phyloP scores from a whole-genome alignment of 2,888 invertebrate species.

The Pseudococcus jackbeardsleyi region DNA sequence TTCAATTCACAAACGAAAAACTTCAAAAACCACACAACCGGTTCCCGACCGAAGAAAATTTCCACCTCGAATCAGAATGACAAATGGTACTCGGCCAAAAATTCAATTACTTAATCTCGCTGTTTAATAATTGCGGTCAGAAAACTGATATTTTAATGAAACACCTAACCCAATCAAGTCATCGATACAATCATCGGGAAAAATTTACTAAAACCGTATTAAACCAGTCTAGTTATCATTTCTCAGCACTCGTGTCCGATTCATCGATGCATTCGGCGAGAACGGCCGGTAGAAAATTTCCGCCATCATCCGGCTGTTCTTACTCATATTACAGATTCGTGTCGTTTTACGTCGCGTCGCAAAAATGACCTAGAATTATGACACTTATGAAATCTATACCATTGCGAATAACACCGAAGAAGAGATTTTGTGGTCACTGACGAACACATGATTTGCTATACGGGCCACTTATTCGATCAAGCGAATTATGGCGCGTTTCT shows the following conservation, averaged over 20 bases:
- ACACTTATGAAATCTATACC: conserved; percentile 18
- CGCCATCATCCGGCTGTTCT: not conserved
- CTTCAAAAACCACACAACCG: too few species aligned
- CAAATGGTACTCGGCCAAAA: too few species aligned
- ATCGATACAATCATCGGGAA: not conserved
- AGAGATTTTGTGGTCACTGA: conserved; percentile 21
- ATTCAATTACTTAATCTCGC: too few species aligned
- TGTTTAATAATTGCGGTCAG: not conserved
- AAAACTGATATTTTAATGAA: not conserved
- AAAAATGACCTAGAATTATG: conserved; percentile 30
- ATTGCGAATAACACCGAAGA: conserved; percentile 14
- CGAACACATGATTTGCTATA: conserved; percentile 21
- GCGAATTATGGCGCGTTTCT: conserved; percentile 26
- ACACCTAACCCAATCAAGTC: not conserved
- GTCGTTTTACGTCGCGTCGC: not conserved
- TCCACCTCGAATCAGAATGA: too few species aligned
- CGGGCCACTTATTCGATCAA: conserved; percentile 44
- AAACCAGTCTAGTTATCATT: not conserved
- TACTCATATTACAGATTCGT: not conserved
- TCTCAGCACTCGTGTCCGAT: not conserved
- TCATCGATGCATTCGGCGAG: too few species aligned
- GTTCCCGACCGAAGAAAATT: too few species aligned
- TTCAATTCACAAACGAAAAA: too few species aligned
- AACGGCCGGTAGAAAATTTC: not conserved
- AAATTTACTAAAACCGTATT: not conserved